These are phyloP conservation scores for Agrotis puta DNA, from an alignment of 2,888 invertebrate species.

Conservation along the genomic window DNA sequence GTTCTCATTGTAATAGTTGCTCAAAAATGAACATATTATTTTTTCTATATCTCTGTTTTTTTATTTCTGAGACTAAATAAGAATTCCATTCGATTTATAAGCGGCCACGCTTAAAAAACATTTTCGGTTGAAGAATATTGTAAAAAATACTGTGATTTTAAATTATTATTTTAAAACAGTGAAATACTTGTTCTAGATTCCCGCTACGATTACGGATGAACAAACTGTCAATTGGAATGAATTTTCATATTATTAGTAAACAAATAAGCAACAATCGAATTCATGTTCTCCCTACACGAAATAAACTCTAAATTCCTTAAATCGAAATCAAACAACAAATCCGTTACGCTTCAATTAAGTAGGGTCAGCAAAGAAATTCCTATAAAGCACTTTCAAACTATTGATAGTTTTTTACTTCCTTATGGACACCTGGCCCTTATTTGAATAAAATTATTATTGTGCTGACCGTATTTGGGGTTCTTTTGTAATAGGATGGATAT, in stretches of 20 bases:
- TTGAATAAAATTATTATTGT: constrained; percentile 73
- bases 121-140: no score
- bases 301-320: constrained; percentile 25
- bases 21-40: no score
- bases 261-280: neutral
- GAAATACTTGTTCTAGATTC: neutral
- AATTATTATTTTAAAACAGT: neutral
- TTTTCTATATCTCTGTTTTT: no score
- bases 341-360: constrained; percentile 50
- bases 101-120: no score
- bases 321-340: constrained; percentile 24
- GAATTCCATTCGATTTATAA: no score
- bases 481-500: constrained; percentile 36
- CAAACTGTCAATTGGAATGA: neutral
- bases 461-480: constrained; percentile 67
- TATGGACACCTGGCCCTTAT: constrained; percentile 80
- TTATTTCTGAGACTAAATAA: no score
- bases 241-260: neutral
- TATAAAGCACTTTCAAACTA: constrained; percentile 57
- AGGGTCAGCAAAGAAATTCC: constrained; percentile 78
- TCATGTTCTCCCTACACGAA: neutral
- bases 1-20: no score
- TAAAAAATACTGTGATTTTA: no score
- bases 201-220: neutral
- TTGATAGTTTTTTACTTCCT: constrained; percentile 69